These are phyloP conservation scores for Psittacus erithacus DNA, from an alignment of 2,113 vertebrate genomes.

Conservation along the genomic window DNA sequence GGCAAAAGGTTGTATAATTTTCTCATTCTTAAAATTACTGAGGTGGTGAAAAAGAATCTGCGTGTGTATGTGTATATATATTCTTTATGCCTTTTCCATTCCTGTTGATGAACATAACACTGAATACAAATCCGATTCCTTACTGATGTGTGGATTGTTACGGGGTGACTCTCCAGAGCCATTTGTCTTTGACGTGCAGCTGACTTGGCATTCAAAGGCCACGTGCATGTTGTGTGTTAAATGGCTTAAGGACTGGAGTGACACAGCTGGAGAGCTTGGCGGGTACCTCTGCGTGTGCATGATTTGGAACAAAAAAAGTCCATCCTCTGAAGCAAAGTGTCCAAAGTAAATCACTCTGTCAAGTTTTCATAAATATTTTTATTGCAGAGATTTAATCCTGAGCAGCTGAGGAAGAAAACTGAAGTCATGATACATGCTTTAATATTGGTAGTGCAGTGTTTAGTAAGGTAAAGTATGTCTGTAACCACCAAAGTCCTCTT, in stretches of 20 bases:
- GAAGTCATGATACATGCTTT: not conserved
- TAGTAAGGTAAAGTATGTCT: not conserved
- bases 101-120: not conserved
- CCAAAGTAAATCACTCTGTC: not conserved
- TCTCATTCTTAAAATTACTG: not conserved
- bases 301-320: constrained; percentile 26
- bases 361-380: constrained; percentile 20
- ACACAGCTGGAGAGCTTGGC: constrained; percentile 41
- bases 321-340: not conserved
- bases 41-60: not conserved
- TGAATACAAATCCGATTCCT: not conserved
- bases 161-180: not conserved
- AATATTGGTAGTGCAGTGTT: not conserved
- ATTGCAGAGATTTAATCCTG: not conserved
- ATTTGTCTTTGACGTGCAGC: not conserved
- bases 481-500: not conserved
- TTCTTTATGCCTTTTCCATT: not conserved
- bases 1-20: not conserved
- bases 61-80: not conserved
- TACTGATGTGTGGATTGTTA: not conserved
- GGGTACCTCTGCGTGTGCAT: not conserved
- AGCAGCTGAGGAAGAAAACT: not conserved
- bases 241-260: constrained; percentile 39
- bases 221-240: constrained; percentile 21
- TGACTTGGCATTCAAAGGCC: constrained; percentile 20